Percentiles rank a stretch among this genome's conserved stretches.
These are phyloP conservation scores for Cichladusa arquata DNA, from an alignment of 2,113 vertebrate species.

Conservation along the genomic window DNA sequence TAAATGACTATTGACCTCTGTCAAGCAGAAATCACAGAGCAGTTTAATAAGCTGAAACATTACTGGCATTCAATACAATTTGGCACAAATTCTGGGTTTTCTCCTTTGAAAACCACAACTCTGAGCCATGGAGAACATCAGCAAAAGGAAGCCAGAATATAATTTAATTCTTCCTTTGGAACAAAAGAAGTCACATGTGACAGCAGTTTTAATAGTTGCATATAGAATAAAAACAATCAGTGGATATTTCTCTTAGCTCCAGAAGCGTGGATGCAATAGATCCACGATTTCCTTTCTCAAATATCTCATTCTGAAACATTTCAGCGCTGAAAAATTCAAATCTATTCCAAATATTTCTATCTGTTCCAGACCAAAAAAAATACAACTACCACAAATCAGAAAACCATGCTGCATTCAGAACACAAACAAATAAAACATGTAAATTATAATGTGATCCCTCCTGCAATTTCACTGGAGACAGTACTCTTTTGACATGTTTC, in stretches of 20 bases:
- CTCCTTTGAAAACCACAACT: not conserved
- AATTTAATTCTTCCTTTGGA: not conserved
- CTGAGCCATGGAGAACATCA: not conserved
- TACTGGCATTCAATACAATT: not conserved
- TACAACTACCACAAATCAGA: not conserved
- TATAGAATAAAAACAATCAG: not conserved
- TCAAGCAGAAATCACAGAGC: not conserved
- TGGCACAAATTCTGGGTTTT: not conserved
- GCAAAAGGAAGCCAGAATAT: not conserved
- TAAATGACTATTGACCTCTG: not conserved
- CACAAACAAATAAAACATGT: not conserved
- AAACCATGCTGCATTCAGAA: not conserved
- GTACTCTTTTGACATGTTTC: not conserved
- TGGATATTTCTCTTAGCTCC: not conserved
- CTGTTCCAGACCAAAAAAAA: not conserved
- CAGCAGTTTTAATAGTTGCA: not conserved
- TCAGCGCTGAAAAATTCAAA: not conserved
- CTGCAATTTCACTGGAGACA: not conserved
- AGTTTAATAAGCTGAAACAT: not conserved
- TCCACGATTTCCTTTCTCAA: not conserved
- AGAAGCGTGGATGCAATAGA: not conserved
- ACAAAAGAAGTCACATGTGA: not conserved
- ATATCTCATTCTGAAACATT: not conserved
- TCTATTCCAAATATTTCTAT: not conserved
- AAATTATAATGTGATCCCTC: not conserved